Evolutionary conservation across 2,113 vertebrate species (phyloP).

Genomic region (Trematocara stigmaticum): DNA sequence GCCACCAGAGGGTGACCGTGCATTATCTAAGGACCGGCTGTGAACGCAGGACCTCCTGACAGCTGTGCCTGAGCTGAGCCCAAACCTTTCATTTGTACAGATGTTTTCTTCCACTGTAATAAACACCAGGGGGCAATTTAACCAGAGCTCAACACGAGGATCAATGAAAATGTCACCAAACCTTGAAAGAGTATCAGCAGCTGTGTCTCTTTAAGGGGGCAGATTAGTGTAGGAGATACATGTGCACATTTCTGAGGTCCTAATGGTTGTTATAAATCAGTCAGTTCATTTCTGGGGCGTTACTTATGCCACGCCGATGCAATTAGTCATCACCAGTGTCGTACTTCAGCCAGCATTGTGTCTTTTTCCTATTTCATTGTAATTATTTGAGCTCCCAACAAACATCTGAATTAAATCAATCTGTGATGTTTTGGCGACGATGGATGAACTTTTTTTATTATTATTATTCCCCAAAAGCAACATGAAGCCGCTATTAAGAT

Average conservation of each 20-base stretch:
- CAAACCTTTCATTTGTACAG: slow-evolving; percentile 57
- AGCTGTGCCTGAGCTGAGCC: background rate
- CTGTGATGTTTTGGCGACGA: background rate
- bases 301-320: background rate
- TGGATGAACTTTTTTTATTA: background rate
- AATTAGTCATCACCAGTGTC: background rate
- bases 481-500: background rate
- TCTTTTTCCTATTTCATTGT: background rate
- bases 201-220: slow-evolving; percentile 26
- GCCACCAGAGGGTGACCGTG: slow-evolving; percentile 59
- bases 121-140: slow-evolving; percentile 53
- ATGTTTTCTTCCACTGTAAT: slow-evolving; percentile 42
- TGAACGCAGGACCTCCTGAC: background rate
- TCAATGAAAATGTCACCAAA: slow-evolving; percentile 66
- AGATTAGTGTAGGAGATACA: background rate
- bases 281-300: background rate
- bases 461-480: rapidly evolving
- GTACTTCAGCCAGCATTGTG: background rate
- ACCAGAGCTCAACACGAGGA: slow-evolving; percentile 31
- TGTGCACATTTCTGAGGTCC: background rate
- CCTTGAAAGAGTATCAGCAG: slow-evolving; percentile 51
- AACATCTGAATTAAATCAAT: background rate
- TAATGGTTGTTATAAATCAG: background rate
- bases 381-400: background rate
- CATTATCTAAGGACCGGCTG: slow-evolving; percentile 1